Evolutionary conservation across 2,113 vertebrate species (phyloP), one percentile per base, ranked within the genome.

Genomic region (Gobius niger): DNA sequence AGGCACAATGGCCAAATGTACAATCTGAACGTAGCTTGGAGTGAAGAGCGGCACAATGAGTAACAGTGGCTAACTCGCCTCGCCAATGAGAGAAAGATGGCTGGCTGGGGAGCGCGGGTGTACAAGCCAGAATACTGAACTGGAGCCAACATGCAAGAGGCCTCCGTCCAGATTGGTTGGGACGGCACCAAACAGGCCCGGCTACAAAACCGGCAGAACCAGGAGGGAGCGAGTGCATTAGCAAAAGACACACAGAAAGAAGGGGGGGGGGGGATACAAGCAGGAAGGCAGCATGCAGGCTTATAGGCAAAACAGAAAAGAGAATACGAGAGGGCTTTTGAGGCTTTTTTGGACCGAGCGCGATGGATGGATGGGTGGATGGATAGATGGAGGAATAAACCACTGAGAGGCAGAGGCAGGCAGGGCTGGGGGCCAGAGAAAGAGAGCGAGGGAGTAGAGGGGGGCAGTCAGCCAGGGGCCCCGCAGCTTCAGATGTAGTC

Each of bases 401-500:
- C 59, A 51, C 68, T 65, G 80, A 84, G 81, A 89, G 82, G 85
- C 84, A 85, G 86, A 82, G 76, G 81, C 16, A 89, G 86, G 87
- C 83, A 87, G 82, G 82, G 83, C 88, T 81, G 56, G 72, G 78
- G 82, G 90, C 88, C 90, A 90, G 82, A 75, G 73, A 82, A 44
- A 65, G 69, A 84, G 66, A 71, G 53, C 18, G 46, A 72, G 59
- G n/a, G 66, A 13, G 75, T 79, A 71, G 80, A 72, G 56, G 65
- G 74, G 76, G 82, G 82, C 65, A 8, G 67, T 83, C 67, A 85
- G 85, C 81, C 87, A 83, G 75, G 82, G 86, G 79, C 85, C 89
- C 74, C 72, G 52, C 24, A 81, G 82, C 86, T 90, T 90, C 84
- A 85, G 80, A 89, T 89, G 87, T 89, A 89, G 90, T 91, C 89